Base-by-base conservation (phyloP, 2,113 vertebrate species). In the Hippotragus niger region DNA sequence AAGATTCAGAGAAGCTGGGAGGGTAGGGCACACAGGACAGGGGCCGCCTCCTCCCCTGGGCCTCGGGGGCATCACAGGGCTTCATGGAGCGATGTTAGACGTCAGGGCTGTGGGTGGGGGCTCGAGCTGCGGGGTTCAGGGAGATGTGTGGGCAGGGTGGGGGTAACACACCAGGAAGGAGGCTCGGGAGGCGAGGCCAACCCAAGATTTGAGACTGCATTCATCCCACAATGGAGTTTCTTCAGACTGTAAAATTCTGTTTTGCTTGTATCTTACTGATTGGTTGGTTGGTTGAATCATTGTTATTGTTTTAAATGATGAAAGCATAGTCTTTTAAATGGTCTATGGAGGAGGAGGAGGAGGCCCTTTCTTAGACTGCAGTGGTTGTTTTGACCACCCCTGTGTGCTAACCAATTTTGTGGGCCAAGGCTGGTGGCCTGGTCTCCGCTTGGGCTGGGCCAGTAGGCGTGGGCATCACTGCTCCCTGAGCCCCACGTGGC, bases 281-380 rank as follows among this genome's bases (percentile, higher is more conserved):
- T 80, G 43, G 43, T 43, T 50, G 47, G 31, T 52, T 83, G 50
- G 21, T 25, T 53, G 80, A 83, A 83, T 83, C 31, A 8, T 91
- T 50, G n/a, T 81, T 95, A 7, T 55, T 33, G 43, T 43, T 96
- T 91, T 88, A 58, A 91, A 31, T 45, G 43, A 76, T n/a, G 64
- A 29, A 58, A 57, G n/a, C 29, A n/a, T 67, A n/a, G 58, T 78
- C 11, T 27, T 85, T 43, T 87, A 45, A 60, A 5, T 60, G 53
- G 17, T 67, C 31, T 86, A 43, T 43, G 43, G 43, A 43, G 43
- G 58, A 80, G 43, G 43, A 43, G 43, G 58, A 80, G n/a, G 81
- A 81, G 40, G 47, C 33, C 53, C 31, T 96, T 92, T 43, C 80
- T 85, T 80, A 50, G 45, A 64, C 27, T 16, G 36, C n/a, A 40